Base-by-base conservation (phyloP, 2,113 vertebrate species). In the Nycticebus coucang region DNA sequence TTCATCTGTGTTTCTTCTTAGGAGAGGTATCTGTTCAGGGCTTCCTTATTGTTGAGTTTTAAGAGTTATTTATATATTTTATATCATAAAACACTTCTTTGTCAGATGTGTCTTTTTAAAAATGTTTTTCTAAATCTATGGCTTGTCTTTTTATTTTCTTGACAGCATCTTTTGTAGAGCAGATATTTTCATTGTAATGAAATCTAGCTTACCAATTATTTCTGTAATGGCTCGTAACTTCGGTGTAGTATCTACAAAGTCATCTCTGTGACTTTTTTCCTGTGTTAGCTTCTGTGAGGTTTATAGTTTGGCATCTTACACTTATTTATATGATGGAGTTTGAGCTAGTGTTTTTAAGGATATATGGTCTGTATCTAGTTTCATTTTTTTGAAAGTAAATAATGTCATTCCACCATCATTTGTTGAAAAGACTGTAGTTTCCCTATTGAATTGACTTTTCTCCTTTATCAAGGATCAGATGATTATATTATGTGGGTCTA, bases 261-360 rank as follows among this genome's bases (percentile, higher is more conserved):
- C 59, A 82, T 71, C n/a, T 53, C 24, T 6, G 45, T 75, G 37
- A 35, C 33, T 7, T 83, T 62, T 78, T 93, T 55, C 84, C 33
- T 60, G 28, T 62, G n/a, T 75, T 74, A 45, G 87, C 30, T 21
- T 71, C 8, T 57, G 75, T 24, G 19, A 69, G 3, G 71, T 83
- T 66, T 82, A 59, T 86, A 35, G n/a, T 71, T 94, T 95, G 91
- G 37, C 4, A 68, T 68, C 87, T 72, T 83, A 55, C 19, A 78
- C 75, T 35, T 91, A 93, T 7, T 15, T 68, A 12, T 74, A 79
- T 93, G 37, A 80, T 80, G 0, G 5, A 35, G 64, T 92, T 41
- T 68, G n/a, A 91, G 22, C 11, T 82, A 72, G 64, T 78, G 37
- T 87, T 77, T 53, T 64, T 71, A 93, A 84, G 24, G 21, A 12